Conservation (phyloP, 2,113 vertebrate species). For the Sminthopsis crassicaudata region DNA sequence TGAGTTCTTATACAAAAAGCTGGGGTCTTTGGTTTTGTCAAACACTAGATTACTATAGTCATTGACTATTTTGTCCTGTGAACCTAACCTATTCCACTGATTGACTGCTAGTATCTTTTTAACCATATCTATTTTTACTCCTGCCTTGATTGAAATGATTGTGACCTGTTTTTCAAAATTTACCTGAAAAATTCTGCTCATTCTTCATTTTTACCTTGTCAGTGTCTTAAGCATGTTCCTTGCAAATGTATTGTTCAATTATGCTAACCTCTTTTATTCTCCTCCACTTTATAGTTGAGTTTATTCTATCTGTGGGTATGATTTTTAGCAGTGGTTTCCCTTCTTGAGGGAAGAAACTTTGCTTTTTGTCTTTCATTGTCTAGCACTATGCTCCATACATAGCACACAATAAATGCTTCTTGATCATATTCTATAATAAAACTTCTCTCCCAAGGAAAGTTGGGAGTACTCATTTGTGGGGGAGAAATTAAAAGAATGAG, state of each 20-base stretch:
- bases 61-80: too few relatives aligned
- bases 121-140: background rate
- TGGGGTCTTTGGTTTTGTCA: too few relatives aligned
- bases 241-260: background rate
- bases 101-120: background rate
- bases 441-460: background rate
- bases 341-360: background rate
- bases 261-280: background rate
- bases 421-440: background rate
- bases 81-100: too few relatives aligned
- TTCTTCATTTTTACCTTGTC: background rate
- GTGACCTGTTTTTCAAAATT: background rate
- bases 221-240: background rate
- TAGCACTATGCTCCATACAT: background rate
- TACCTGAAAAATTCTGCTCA: background rate
- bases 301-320: background rate
- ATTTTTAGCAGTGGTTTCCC: background rate
- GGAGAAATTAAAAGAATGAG: background rate
- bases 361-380: background rate
- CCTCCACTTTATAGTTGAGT: background rate
- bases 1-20: too few relatives aligned
- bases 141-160: background rate
- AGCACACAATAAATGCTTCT: background rate
- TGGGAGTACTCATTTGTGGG: background rate
- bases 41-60: too few relatives aligned